Evolutionary conservation across 1,140 invertebrate genomes (phyloP), one percentile per base, ranked within the genome.

Genomic region (Rhizoglyphus robini): DNA sequence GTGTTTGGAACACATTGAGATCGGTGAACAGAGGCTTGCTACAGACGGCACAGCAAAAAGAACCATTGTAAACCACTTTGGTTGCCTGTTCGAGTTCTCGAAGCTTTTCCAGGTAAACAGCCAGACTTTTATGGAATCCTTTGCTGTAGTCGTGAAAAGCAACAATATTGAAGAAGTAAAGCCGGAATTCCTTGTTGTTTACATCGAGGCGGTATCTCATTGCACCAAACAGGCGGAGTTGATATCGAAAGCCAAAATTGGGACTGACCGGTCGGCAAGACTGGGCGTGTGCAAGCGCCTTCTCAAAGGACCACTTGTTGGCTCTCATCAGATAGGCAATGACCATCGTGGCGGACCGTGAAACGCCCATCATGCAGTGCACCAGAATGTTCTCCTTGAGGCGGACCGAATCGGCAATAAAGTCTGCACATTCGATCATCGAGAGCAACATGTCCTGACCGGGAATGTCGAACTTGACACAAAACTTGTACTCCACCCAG

Each of bases 321-420:
- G 67, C 69, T 34, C 27, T 64, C 68, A 71, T 67, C 13, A 73
- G 65, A 31, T 69, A 70, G 5, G 69, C 69, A 30, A 88, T 76
- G 0, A 88, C 86, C 68, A 86, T 83, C 0, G 87, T 86, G 25
- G 86, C 85, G 29, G 86, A 88, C 1, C 88, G 81, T 1, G 86
- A 88, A 63, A 89, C 83, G 25, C 88, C 88, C 76, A 87, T 83
- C 59, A 86, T 76, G 71, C 87, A 90, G 73, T 90, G 86, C 1
- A 90, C 86, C 78, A 92, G 74, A 1, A 87, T 83, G 73, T 83
- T 86, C 65, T 86, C 87, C 88, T 59, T 49, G n/a, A n/a, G 58
- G 11, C 25, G 5, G 29, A 62, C 65, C 13, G 54, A 30, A n/a
- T 67, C 61, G n/a, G 69, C 69, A 36, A 71, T 70, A 32, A 65